Evolutionary conservation across 1,140 invertebrate genomes (phyloP), one percentile per base, ranked within the genome.

Genomic region (Nautilus pompilius): DNA sequence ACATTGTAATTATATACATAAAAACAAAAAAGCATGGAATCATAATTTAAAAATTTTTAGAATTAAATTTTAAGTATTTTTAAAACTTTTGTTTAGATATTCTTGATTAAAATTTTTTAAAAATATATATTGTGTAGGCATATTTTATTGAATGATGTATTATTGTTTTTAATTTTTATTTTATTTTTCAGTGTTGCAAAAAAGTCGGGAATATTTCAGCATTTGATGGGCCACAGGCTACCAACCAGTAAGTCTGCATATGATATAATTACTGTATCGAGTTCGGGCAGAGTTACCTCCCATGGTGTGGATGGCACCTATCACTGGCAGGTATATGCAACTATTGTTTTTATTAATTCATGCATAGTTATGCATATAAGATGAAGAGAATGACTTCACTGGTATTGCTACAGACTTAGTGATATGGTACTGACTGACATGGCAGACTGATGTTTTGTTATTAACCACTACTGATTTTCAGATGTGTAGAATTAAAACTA

Each of bases 321-420:
- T 32, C 77, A 80, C 45, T 80, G 78, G 78, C 75, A 78, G 75
- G 78, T 77, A 69, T 29, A 55, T 15, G 36, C 32, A 51, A 56
- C 22, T 29, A n/a, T 61, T 41, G 28, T 28, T n/a, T n/a, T 41
- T n/a, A 28, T 28, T 32, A 17, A 15, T 10, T 17, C 13, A 32
- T 57, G 13, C 15, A 6, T 33, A 57, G 6, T 33, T 10, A 57
- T 13, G 8, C 6, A 13, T 17, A 17, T 28, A 10, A 15, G 6
- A 17, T 17, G 13, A 17, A 6, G 13, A 33, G 15, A 15, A 32
- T 17, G 20, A 32, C 10, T 28, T 15, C n/a, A n/a, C n/a, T n/a
- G n/a, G n/a, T n/a, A n/a, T n/a, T n/a, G n/a, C n/a, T n/a, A n/a
- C n/a, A n/a, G n/a, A n/a, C n/a, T n/a, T n/a, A n/a, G n/a, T n/a